Evolutionary conservation across 2,113 vertebrate species (phyloP), one percentile per base, ranked within the genome.

Genomic region (Chamaetylas fuelleborni): DNA sequence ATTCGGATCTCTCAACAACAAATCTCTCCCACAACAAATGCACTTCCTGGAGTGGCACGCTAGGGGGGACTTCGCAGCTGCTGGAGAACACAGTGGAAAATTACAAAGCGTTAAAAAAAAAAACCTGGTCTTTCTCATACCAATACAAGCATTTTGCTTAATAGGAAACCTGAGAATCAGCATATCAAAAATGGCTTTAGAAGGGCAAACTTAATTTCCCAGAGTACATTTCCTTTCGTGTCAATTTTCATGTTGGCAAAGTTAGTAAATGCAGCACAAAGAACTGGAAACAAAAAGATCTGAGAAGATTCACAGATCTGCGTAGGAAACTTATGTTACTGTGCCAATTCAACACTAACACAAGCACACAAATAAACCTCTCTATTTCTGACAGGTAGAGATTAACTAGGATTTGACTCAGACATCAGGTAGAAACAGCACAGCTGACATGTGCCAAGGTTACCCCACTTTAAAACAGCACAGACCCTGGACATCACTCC

Each of bases 21-120:
- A 42, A 36, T 86, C 71, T 82, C 77, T 81, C 85, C 71, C 85
- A 71, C 66, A 90, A 89, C 56, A 89, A 85, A 84, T 95, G 93
- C 94, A 95, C 67, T 95, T 94, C 76, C 93, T 71, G 51, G 62
- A 70, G 87, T 58, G 80, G 74, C 81, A 88, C 94, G 11, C 96
- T 96, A 97, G 96, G 92, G 96, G 94, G 81, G 47, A 90, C 74
- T 94, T 91, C 71, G 58, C 8, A 38, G 38, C 87, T 91, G 84
- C 84, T 80, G 71, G 71, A 66, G 81, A 95, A 57, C 69, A 69
- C 66, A 87, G 92, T 87, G 87, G 92, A 96, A 96, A 95, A 94
- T 91, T 97, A 92, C 90, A 92, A 50, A 1, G 54, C 19, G 51
- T 78, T 47, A 11, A 85, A 42, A 71, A 36, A 36, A 0, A 51